Conservation (phyloP, 2,797 vertebrate genomes). For the Hipposideros larvatus region DNA sequence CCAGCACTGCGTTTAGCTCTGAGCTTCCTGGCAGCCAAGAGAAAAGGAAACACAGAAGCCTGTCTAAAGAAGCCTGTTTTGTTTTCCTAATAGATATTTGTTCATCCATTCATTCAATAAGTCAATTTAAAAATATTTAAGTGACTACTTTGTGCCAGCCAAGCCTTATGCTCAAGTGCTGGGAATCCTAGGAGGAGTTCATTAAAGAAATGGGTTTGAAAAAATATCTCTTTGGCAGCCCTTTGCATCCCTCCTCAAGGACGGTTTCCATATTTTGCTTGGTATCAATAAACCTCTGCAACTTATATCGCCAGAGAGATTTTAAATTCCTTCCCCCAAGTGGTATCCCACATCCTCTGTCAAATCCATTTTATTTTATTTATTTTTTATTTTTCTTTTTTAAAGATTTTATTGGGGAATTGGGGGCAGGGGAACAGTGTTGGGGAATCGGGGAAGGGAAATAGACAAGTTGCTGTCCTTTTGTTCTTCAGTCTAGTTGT, state of each 20-base stretch:
- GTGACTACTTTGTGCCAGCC: not conserved
- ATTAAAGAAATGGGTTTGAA: not conserved
- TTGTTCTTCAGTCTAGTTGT: too few species aligned
- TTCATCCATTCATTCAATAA: not conserved
- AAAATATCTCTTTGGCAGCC: not conserved
- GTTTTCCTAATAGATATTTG: not conserved
- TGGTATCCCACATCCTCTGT: not conserved
- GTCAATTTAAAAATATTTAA: not conserved
- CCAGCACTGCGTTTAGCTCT: not conserved
- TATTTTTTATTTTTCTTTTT: too few species aligned
- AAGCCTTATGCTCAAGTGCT: not conserved
- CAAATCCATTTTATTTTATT: not conserved
- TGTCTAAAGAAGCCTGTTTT: not conserved
- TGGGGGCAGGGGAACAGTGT: too few species aligned
- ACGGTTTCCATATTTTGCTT: not conserved
- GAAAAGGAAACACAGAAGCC: not conserved
- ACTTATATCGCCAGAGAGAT: too few species aligned
- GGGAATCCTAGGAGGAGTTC: not conserved
- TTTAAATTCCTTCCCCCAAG: not conserved
- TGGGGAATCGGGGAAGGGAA: too few species aligned
- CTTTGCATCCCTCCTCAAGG: not conserved
- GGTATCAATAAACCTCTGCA: not conserved
- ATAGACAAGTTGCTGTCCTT: too few species aligned
- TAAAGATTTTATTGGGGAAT: too few species aligned
- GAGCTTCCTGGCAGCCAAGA: not conserved